phyloP scores from a whole-genome alignment of 2,797 vertebrate genomes.

The Benthosema pterotum region DNA sequence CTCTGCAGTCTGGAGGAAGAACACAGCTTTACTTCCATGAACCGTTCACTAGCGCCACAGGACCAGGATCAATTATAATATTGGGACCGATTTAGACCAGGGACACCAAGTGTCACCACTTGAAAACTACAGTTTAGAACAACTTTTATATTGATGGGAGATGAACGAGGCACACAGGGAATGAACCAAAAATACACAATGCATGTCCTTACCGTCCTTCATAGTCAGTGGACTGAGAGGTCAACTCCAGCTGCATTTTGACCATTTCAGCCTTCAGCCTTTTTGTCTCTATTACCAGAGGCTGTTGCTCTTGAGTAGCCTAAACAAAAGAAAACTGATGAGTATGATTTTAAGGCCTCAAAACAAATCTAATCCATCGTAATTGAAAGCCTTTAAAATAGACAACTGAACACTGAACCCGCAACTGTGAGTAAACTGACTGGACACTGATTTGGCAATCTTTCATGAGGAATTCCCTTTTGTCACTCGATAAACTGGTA shows the following conservation, averaged over 20 bases:
- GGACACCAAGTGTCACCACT: too few relatives aligned
- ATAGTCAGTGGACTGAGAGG: slow-evolving; percentile 72
- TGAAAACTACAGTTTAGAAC: too few relatives aligned
- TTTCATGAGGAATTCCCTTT: too few relatives aligned
- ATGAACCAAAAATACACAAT: not conserved
- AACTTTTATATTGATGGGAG: not conserved
- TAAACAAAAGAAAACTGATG: slow-evolving; percentile 8
- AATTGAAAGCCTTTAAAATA: too few relatives aligned
- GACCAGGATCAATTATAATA: not conserved
- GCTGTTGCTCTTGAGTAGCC: slow-evolving; percentile 67
- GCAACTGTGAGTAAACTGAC: too few relatives aligned
- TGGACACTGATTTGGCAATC: too few relatives aligned
- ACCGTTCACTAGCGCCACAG: too few relatives aligned
- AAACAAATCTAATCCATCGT: too few relatives aligned
- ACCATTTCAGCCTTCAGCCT: slow-evolving; percentile 80
- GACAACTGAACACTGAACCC: too few relatives aligned
- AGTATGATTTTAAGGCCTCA: too few relatives aligned
- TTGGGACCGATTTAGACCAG: not conserved
- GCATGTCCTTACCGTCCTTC: slow-evolving; percentile 80
- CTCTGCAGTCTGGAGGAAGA: slow-evolving; percentile 68
- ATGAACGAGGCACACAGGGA: not conserved
- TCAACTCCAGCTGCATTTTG: slow-evolving; percentile 83
- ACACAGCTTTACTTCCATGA: not conserved
- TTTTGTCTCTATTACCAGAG: slow-evolving; percentile 81
- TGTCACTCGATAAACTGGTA: too few relatives aligned